Percentiles rank a stretch among this genome's conserved stretches.
Evolutionary conservation across 2,113 vertebrate species (phyloP).

Genomic region (Leptosomus discolor): DNA sequence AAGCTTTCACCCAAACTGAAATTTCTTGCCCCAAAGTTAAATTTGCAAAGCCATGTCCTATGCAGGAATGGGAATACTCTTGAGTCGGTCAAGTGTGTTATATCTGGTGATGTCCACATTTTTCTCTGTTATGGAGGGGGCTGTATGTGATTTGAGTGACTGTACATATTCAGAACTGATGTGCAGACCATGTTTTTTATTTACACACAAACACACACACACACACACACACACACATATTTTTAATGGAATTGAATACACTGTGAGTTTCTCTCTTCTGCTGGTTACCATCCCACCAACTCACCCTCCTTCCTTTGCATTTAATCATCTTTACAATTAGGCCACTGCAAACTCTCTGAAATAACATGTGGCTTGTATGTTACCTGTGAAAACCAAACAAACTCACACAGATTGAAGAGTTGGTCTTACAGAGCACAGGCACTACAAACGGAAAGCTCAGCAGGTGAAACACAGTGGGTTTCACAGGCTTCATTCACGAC

Average conservation of each 20-base stretch:
- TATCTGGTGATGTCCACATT: not conserved
- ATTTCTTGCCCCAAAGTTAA: not conserved
- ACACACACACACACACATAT: rapidly evolving
- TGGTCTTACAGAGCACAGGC: not conserved
- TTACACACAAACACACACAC: rapidly evolving
- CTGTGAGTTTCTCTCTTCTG: not conserved
- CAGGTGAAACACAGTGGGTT: rapidly evolving
- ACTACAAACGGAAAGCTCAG: not conserved
- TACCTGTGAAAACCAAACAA: not conserved
- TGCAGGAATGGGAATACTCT: not conserved
- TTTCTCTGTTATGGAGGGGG: not conserved
- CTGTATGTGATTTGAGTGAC: not conserved
- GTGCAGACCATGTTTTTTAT: not conserved
- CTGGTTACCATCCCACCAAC: not conserved
- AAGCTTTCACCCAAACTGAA: not conserved
- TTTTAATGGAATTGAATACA: not conserved
- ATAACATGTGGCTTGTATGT: rapidly evolving
- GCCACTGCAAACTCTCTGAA: not conserved
- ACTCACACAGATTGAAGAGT: not conserved
- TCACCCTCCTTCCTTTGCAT: not conserved
- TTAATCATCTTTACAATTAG: not conserved
- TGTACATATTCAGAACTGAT: not conserved
- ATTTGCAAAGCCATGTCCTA: not conserved
- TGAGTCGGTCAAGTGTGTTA: not conserved
- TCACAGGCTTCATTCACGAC: not conserved